Base-by-base conservation (phyloP, 2,888 invertebrate species). In the Pycnomerus fuliginosus region DNA sequence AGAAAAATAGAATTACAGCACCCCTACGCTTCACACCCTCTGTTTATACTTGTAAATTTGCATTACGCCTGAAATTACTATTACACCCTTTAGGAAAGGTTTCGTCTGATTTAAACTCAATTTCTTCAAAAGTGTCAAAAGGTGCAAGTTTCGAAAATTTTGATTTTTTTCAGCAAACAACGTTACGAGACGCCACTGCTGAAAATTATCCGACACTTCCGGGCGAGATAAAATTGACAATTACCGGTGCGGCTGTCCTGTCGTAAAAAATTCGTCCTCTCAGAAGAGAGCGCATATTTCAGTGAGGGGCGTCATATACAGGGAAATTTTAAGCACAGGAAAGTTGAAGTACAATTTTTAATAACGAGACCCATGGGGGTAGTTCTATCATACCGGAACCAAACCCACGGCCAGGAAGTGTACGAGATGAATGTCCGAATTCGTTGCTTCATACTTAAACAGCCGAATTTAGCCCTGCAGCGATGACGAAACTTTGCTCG, bases 341-440 rank as follows among this genome's bases (percentile, higher is more conserved):
- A 61, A 60, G 62, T 64, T 64, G 58, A 56, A 57, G 60, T 61
- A 65, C 67, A 65, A 62, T 66, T 67, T 67, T 67, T 67, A 67
- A 66, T 67, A 67, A 67, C 65, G 66, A 64, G 61, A 44, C 67
- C 60, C 65, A 50, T 48, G 66, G 60, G 65, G 59, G 60, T 56
- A 56, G 60, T 67, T 66, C 56, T 56, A 61, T 61, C 63, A 56
- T 58, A 51, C 56, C 57, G 51, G 50, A 53, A 50, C 53, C 48
- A 50, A 50, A 54, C 59, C 56, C 45, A 39, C 42, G 44, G 51
- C 49, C 39, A 47, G 33, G 39, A 36, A 50, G 49, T 36, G 40
- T 23, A 38, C 38, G 41, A 37, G 33, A 31, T 17, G 40, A 23
- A 34, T 29, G 39, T 42, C 27, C 36, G 28, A 43, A 44, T 51